These are phyloP conservation scores for Scomber scombrus DNA, from an alignment of 2,113 vertebrate genomes.

Conservation along the genomic window DNA sequence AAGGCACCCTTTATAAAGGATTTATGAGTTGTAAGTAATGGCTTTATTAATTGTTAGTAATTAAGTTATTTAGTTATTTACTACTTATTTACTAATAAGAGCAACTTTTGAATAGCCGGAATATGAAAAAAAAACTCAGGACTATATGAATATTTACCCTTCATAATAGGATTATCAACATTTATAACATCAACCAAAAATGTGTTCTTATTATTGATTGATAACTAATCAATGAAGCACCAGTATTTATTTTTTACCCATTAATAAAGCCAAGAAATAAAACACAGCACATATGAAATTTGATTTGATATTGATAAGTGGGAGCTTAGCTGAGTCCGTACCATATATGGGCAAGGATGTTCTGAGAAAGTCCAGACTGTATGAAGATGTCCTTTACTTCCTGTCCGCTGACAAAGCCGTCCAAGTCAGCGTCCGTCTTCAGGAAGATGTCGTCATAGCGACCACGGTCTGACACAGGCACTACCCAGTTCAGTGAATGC, in stretches of 20 bases:
- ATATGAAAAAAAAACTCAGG: too few relatives aligned
- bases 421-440: constrained; percentile 94
- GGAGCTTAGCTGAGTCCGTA: constrained; percentile 70
- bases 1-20: too few relatives aligned
- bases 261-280: not conserved
- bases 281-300: not conserved
- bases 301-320: too few relatives aligned
- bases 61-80: too few relatives aligned
- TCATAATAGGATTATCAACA: too few relatives aligned
- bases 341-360: constrained; percentile 96
- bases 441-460: constrained; percentile 97
- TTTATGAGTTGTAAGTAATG: too few relatives aligned
- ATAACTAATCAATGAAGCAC: not conserved
- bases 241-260: not conserved
- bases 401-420: constrained; percentile 95
- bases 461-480: constrained; percentile 90
- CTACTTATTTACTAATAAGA: too few relatives aligned
- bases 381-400: constrained; percentile 99
- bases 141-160: too few relatives aligned
- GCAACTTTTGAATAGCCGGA: too few relatives aligned
- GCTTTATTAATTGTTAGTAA: too few relatives aligned
- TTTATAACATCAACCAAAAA: not conserved
- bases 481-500: constrained; percentile 92
- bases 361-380: constrained; percentile 95
- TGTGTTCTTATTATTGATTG: not conserved